phyloP scores from a whole-genome alignment of 2,113 vertebrate species.

The Scalopus aquaticus region DNA sequence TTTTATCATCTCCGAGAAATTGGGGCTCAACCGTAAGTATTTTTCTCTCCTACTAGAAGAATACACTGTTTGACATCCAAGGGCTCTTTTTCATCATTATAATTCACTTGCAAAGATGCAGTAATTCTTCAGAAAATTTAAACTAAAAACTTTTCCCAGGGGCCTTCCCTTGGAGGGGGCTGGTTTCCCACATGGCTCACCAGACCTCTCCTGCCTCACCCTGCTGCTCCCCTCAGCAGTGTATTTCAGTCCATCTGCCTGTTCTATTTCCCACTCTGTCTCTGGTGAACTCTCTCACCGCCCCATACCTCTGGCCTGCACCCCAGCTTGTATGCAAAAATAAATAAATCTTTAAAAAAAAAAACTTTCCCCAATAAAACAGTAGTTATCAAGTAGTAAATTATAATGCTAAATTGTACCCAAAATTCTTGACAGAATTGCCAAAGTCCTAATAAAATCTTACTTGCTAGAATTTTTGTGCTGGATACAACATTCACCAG shows the following conservation, averaged over 20 bases:
- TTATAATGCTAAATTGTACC: not conserved
- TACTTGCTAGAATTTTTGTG: conserved; percentile 39
- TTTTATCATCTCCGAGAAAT: conserved; percentile 98
- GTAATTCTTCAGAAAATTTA: conserved; percentile 14
- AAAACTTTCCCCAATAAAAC: no score
- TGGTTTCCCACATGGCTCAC: no score
- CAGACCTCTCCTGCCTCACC: no score
- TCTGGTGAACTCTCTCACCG: no score
- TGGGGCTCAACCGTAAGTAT: conserved; percentile 97
- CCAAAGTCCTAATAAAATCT: conserved; percentile 3
- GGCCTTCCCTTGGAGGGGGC: no score
- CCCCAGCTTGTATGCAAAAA: no score
- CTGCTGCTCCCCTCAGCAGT: no score
- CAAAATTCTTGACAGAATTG: conserved; percentile 46
- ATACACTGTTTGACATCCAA: not conserved
- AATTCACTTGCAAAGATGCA: not conserved
- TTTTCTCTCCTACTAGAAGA: conserved; percentile 31
- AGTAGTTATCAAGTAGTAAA: conserved; percentile 6
- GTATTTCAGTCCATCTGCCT: no score
- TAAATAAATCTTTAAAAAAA: no score
- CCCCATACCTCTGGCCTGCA: no score
- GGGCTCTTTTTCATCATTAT: not conserved
- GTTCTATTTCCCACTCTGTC: no score
- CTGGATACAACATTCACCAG: not conserved
- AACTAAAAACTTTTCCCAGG: not conserved